phyloP scores from a whole-genome alignment of 1,140 invertebrate species.

The Leucophenga varia region DNA sequence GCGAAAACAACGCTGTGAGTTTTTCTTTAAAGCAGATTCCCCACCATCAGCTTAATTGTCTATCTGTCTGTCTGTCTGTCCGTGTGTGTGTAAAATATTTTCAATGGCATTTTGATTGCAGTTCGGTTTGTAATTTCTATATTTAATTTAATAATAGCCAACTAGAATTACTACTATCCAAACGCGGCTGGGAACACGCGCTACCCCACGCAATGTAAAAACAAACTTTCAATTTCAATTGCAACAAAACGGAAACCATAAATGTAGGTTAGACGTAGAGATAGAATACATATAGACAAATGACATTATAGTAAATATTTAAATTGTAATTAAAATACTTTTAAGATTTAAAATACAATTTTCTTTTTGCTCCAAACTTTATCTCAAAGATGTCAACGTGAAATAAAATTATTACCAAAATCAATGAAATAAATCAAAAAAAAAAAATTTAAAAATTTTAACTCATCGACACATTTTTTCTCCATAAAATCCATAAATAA shows the following conservation, averaged over 20 bases:
- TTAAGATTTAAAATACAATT: too few relatives aligned
- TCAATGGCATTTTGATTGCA: conserved; percentile 52
- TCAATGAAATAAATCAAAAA: too few relatives aligned
- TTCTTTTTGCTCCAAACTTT: background rate
- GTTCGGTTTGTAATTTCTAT: conserved; percentile 50
- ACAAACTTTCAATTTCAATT: conserved; percentile 40
- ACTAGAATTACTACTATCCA: conserved; percentile 39
- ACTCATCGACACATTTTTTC: conserved; percentile 40
- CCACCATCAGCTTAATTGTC: too few relatives aligned
- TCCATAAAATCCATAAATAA: background rate
- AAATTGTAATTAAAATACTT: too few relatives aligned
- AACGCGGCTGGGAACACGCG: conserved; percentile 10
- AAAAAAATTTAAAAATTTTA: conserved; percentile 40
- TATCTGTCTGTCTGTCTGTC: too few relatives aligned
- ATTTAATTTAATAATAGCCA: conserved; percentile 44
- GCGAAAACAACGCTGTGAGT: too few relatives aligned
- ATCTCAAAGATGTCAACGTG: background rate
- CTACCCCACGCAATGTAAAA: conserved; percentile 1
- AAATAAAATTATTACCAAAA: too few relatives aligned
- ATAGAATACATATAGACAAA: too few relatives aligned
- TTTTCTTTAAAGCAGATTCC: too few relatives aligned
- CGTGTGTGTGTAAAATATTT: conserved; percentile 16
- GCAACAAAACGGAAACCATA: conserved; percentile 33
- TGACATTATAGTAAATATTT: too few relatives aligned
- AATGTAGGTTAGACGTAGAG: too few relatives aligned